Conservation (phyloP, 2,113 vertebrate species). For the Aldabrachelys gigantea region DNA sequence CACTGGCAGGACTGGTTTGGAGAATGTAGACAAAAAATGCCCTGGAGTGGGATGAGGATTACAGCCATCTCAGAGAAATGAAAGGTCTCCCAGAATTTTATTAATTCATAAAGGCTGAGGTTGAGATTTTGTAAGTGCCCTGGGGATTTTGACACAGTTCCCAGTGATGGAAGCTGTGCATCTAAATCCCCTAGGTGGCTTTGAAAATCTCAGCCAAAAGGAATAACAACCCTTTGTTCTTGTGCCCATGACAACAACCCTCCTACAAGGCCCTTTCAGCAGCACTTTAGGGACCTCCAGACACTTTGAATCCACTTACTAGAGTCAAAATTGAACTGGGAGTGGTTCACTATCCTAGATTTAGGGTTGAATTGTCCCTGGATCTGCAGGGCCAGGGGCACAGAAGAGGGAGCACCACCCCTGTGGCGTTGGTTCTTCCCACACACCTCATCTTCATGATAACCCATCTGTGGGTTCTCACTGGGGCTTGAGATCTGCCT, state of each 20-base stretch:
- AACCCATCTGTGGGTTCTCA: background rate
- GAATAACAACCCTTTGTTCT: background rate
- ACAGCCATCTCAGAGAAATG: background rate
- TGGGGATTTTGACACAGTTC: background rate
- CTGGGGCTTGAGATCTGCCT: background rate
- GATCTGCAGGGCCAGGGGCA: background rate
- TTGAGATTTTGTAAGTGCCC: background rate
- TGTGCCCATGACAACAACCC: background rate
- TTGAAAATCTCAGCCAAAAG: background rate
- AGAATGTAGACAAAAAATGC: background rate
- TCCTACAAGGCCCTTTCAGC: background rate
- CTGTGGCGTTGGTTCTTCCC: background rate
- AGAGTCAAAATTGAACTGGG: background rate
- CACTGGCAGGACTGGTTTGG: background rate
- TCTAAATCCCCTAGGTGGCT: background rate
- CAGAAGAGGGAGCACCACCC: background rate
- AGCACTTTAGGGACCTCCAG: background rate
- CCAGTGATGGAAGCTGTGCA: background rate
- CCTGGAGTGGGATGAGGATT: background rate
- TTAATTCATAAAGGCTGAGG: background rate
- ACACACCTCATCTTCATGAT: background rate
- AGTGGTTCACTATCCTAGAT: background rate
- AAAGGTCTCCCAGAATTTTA: background rate
- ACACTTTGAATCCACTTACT: background rate
- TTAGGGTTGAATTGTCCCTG: background rate